Conservation (phyloP, 2,113 vertebrate species). For the Chionodraco myersi region DNA sequence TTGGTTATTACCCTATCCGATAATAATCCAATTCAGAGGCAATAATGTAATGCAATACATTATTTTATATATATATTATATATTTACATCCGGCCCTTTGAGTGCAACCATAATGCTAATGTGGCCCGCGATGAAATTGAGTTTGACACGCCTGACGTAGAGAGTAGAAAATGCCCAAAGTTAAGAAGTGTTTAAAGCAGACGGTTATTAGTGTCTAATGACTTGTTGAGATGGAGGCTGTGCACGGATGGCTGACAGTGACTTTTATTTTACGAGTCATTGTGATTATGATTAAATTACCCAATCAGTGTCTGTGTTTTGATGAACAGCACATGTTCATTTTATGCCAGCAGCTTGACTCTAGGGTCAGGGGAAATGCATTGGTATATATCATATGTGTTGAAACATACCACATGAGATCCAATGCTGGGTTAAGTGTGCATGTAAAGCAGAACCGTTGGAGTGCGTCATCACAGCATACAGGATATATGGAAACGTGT, state of each 20-base stretch:
- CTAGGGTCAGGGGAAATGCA: neutral
- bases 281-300: neutral
- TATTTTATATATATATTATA: no score
- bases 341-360: neutral
- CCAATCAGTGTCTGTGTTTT: conserved; percentile 5
- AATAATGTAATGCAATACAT: no score
- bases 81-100: no score
- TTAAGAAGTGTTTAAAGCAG: neutral
- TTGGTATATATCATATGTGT: no score
- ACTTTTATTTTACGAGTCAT: neutral
- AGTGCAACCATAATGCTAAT: no score
- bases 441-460: neutral
- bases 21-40: no score
- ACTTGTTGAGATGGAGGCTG: neutral
- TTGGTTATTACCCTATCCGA: no score
- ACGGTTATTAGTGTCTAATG: neutral
- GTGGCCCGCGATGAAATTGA: no score
- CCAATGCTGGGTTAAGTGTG: neutral
- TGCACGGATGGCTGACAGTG: neutral
- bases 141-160: neutral
- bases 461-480: neutral
- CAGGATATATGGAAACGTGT: neutral
- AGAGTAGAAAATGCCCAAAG: neutral
- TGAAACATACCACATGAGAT: no score
- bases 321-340: neutral